Base-by-base conservation (phyloP, 2,797 vertebrate genomes). In the Eptatretus atami region DNA sequence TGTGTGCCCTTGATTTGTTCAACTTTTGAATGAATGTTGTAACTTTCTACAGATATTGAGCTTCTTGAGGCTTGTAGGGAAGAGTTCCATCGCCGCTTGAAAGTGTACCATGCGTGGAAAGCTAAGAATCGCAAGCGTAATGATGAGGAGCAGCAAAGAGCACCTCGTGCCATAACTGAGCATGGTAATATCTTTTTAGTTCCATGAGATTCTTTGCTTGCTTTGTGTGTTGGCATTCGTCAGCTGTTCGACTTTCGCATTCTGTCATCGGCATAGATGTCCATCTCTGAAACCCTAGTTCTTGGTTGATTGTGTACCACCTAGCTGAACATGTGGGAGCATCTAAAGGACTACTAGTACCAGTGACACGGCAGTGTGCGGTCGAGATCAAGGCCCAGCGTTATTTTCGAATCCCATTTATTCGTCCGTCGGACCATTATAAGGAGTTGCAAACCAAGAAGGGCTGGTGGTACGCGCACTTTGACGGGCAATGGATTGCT, bases 381-480 rank as follows among this genome's bases (percentile, higher is more conserved):
- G 31, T 44, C 31, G 31, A 44, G 71, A 87, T 81, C 74, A 75
- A 85, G 1, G 82, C 86, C 53, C 90, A 96, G 69, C 80, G 90
- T 10, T 96, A 83, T 71, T 96, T 96, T 74, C 82, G 88, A 44
- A 95, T 96, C 69, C 88, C 88, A 1, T 95, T 96, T 75, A 80
- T 96, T 71, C 82, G 90, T 1, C 90, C 88, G 0, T 78, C 81
- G 0, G 90, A 96, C 69, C 82, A 88, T 67, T 95, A 82, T 77
- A 93, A 94, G 63, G 86, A 95, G 53, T 82, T 82, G 0, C 80
- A 83, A 73, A 79, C 69, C 70, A 92, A 88, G 76, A 96, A 96
- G 73, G 90, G 90, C 24, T 96, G 90, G 90, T 96, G 90, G 90
- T 96, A 92, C 1, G 87, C 90, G 0, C 90, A 96, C 71, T 96